Conservation (phyloP, 2,797 vertebrate species). For the Chromobotia macracanthus region DNA sequence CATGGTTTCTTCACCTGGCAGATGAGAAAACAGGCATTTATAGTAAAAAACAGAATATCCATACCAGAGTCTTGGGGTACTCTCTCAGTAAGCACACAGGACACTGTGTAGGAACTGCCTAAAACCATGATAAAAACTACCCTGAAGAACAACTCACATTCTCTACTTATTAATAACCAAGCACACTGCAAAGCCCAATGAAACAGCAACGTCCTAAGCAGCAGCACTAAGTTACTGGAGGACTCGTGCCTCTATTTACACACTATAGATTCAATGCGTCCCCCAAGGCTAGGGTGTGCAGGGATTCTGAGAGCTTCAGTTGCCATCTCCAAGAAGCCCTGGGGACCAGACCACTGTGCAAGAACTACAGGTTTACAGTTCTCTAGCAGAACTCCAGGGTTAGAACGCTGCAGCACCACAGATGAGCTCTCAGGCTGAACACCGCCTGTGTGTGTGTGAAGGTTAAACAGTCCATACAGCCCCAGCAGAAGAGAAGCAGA, state of each 20-base stretch:
- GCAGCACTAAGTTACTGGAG: neutral
- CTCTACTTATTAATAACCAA: too few species aligned
- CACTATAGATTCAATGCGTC: neutral
- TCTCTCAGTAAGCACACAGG: too few species aligned
- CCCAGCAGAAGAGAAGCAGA: neutral
- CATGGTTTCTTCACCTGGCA: too few species aligned
- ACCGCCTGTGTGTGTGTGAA: conserved; percentile 14
- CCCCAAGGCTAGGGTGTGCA: conserved; percentile 39
- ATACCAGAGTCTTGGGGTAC: too few species aligned
- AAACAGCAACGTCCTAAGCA: neutral
- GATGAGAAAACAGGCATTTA: too few species aligned
- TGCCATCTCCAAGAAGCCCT: conserved; percentile 49
- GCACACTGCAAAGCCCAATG: too few species aligned
- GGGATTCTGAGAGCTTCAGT: conserved; percentile 56
- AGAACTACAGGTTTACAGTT: conserved; percentile 43
- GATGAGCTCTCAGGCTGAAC: conserved; percentile 6
- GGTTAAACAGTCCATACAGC: conserved; percentile 24
- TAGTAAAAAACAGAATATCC: too few species aligned
- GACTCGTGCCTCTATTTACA: neutral
- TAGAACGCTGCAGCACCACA: conserved; percentile 14
- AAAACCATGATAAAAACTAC: too few species aligned
- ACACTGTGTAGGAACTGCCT: too few species aligned
- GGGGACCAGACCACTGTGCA: conserved; percentile 36
- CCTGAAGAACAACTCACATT: too few species aligned
- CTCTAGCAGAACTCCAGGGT: conserved; percentile 27